These are phyloP conservation scores for Mirza zaza DNA, from an alignment of 2,113 vertebrate genomes.

Conservation along the genomic window DNA sequence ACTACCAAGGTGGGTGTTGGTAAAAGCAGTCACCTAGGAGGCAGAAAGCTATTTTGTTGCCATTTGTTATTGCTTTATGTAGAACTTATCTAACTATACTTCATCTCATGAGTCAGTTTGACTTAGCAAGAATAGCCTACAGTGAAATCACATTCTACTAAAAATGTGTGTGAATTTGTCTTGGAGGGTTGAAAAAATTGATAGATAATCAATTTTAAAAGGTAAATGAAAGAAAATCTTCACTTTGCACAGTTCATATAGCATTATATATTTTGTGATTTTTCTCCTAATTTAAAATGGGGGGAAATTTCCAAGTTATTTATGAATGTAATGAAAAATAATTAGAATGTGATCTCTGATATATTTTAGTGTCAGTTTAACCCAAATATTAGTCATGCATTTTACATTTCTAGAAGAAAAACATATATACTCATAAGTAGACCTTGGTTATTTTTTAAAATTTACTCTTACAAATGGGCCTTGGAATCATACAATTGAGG, in stretches of 20 bases:
- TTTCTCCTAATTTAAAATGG: conserved; percentile 8
- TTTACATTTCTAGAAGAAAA: conserved; percentile 33
- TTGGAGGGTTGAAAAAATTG: conserved; percentile 19
- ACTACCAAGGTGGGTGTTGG: background rate
- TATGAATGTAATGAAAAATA: background rate
- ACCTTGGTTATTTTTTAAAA: background rate
- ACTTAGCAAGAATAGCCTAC: background rate
- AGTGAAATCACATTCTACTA: background rate
- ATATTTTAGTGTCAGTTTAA: conserved; percentile 39
- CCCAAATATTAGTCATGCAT: background rate
- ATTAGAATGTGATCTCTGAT: conserved; percentile 16
- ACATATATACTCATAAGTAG: background rate
- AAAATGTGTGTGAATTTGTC: conserved; percentile 1
- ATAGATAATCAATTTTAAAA: conserved; percentile 39
- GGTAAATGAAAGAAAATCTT: conserved; percentile 58
- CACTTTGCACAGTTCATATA: background rate
- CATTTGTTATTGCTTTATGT: background rate
- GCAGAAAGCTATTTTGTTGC: background rate
- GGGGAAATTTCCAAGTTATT: background rate
- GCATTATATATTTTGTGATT: background rate
- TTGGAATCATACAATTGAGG: background rate
- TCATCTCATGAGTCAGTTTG: background rate
- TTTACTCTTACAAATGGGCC: background rate
- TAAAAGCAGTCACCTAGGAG: background rate
- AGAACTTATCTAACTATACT: background rate